A percentile compares a stretch with the other conserved stretches of the same genome.
These are phyloP conservation scores for Drosophila pruinosa DNA, from an alignment of 1,140 invertebrate genomes.

Conservation along the genomic window DNA sequence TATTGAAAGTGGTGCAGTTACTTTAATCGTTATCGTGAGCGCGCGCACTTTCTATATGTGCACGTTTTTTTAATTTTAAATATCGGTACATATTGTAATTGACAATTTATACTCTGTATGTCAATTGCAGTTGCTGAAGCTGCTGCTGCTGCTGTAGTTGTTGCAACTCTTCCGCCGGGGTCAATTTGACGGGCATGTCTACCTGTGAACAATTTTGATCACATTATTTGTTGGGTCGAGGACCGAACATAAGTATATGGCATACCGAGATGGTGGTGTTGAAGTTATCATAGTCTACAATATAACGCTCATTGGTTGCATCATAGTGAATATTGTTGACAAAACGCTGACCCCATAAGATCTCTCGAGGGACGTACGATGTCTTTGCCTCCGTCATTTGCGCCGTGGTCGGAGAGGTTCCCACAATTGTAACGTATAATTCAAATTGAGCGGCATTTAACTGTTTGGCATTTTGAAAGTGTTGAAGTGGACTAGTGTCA, in stretches of 20 bases:
- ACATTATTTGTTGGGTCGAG: not conserved
- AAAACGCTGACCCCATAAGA: slow-evolving; percentile 93
- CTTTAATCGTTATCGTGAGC: not conserved
- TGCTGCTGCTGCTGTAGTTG: slow-evolving; percentile 17
- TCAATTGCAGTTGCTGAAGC: slow-evolving; percentile 38
- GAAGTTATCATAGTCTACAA: slow-evolving; percentile 97
- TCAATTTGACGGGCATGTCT: slow-evolving; percentile 56
- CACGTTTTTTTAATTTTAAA: not conserved
- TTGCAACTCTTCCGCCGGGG: slow-evolving; percentile 21
- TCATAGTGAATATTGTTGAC: slow-evolving; percentile 90
- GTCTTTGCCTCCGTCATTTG: slow-evolving; percentile 89
- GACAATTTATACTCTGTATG: slow-evolving; percentile 22
- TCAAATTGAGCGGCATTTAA: slow-evolving; percentile 88
- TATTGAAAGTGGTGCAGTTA: not conserved
- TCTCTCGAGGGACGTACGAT: slow-evolving; percentile 92
- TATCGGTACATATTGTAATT: not conserved
- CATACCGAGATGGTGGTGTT: slow-evolving; percentile 88
- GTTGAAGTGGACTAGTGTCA: slow-evolving; percentile 84
- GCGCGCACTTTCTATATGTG: not conserved
- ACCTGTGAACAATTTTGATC: slow-evolving; percentile 18
- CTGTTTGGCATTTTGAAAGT: slow-evolving; percentile 84
- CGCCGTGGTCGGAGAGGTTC: slow-evolving; percentile 90
- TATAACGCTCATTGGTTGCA: slow-evolving; percentile 93
- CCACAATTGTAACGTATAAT: slow-evolving; percentile 93
- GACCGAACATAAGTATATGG: not conserved